These are phyloP conservation scores for Acromyrmex heyeri DNA, from an alignment of 1,140 invertebrate genomes.

Conservation along the genomic window DNA sequence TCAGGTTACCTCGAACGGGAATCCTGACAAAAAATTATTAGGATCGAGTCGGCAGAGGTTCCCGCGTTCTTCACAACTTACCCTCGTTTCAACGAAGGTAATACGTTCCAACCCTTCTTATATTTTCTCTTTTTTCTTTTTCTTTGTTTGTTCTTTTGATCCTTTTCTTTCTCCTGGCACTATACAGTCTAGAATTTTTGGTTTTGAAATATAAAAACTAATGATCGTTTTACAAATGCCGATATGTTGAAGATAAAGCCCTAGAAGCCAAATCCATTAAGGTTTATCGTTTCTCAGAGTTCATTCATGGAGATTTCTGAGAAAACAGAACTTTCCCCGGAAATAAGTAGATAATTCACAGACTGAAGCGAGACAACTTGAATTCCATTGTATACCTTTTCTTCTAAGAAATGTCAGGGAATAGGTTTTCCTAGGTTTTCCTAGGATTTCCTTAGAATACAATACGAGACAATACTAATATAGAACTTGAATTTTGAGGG, in stretches of 20 bases:
- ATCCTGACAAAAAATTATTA: conserved; percentile 55
- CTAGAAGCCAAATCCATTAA: background rate
- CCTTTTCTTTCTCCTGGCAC: background rate
- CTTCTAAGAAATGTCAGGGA: background rate
- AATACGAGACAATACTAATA: background rate
- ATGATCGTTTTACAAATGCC: conserved; percentile 32
- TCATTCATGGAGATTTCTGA: background rate
- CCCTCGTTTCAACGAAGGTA: background rate
- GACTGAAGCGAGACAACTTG: background rate
- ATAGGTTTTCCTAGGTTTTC: too few relatives aligned
- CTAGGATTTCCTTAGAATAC: background rate
- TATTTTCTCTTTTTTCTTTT: background rate
- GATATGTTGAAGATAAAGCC: conserved; percentile 44
- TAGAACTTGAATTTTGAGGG: background rate
- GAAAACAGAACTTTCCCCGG: conserved; percentile 50
- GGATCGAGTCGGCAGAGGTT: conserved; percentile 33
- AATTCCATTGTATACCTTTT: background rate
- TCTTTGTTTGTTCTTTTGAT: background rate
- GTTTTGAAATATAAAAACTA: conserved; percentile 13
- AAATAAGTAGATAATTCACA: conserved; percentile 44
- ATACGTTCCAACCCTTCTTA: background rate
- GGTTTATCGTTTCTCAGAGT: background rate
- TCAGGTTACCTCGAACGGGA: background rate
- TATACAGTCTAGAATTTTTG: background rate
- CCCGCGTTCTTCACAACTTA: conserved; percentile 10